Evolutionary conservation across 1,140 invertebrate species (phyloP), one percentile per base, ranked within the genome.

Genomic region (Drosophila ohnishii): DNA sequence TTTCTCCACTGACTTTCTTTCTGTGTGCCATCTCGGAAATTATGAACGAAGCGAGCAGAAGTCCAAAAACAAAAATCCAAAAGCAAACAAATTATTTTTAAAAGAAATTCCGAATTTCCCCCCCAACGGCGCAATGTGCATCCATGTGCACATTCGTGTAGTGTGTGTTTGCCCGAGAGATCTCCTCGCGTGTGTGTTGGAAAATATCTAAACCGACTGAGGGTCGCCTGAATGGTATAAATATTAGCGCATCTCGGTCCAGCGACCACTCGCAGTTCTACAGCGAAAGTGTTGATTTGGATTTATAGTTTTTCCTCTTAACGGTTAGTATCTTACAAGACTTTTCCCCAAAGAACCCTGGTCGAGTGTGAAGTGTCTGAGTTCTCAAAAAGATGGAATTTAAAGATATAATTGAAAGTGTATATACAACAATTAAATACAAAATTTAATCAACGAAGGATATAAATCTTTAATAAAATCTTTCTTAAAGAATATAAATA

Each of bases 201-300:
- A 79, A 69, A 69, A 87, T 76, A 87, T 86, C 79, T 69, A 66
- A 69, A 61, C 64, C 67, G 66, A 78, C 60, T 80, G 86, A 87
- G 80, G 83, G 65, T 89, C 72, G 70, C 40, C 22, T 65, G 35
- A 79, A 90, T 85, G 83, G 88, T 91, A 91, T 91, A 91, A 91
- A 91, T 91, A 91, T 90, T 90, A 90, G 90, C 85, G 74, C 89
- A 83, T 66, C 64, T 65, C 72, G 76, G 60, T 91, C 90, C 90
- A 91, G 90, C 80, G 81, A 76, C 48, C 90, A 91, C 90, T 91
- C 90, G 90, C 90, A 91, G 90, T 91, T 91, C 90, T 91, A 90
- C 80, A 91, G 90, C 90, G 90, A 91, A 91, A 91, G 90, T 91
- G 90, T 91, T 91, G 86, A 80, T 79, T 91, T 75, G 65, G 76